Base-by-base conservation (phyloP, 2,888 invertebrate genomes). In the Odontomyia ornata region DNA sequence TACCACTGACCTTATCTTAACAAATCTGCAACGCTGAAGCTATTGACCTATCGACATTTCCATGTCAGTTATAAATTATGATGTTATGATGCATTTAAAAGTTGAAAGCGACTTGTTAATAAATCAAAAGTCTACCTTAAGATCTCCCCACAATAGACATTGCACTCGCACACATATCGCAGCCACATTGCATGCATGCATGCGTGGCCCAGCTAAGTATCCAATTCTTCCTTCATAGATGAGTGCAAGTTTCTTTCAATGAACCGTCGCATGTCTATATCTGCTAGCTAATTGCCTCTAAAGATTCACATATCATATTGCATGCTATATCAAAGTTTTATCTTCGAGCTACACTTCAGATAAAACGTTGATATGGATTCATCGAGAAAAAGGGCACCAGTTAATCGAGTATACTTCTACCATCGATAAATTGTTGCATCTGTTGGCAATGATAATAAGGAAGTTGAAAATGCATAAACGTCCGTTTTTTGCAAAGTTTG, bases 41-140 rank as follows among this genome's bases (percentile, higher is more conserved):
- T 52, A 52, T 65, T 65, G 69, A 69, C 69, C 69, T 69, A 69
- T 69, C 69, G 21, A 69, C 69, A 23, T 69, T 69, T 69, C 15
- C 43, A 18, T 46, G 28, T 46, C 30, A 21, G 13, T 18, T 43
- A 69, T 69, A 69, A 69, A 69, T 47, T 47, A 69, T 69, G 46
- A 47, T 69, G 18, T 69, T 69, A 47, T 25, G 69, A 69, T 69
- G 47, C 69, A 47, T 47, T 46, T 11, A 46, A 69, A 69, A 69
- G 69, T 69, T 69, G 47, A 69, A 69, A 65, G n/a, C 27, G 25
- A 47, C 69, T 47, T 47, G 47, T 69, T 43, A 47, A 69, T 69
- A 69, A 69, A 69, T 69, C 69, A 69, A 69, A 25, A 18, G 4
- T 11, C 46, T 52, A 52, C 52, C 52, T 52, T 18, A n/a, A 18